phyloP scores from a whole-genome alignment of 2,113 vertebrate species.

The Rhipidura dahli region DNA sequence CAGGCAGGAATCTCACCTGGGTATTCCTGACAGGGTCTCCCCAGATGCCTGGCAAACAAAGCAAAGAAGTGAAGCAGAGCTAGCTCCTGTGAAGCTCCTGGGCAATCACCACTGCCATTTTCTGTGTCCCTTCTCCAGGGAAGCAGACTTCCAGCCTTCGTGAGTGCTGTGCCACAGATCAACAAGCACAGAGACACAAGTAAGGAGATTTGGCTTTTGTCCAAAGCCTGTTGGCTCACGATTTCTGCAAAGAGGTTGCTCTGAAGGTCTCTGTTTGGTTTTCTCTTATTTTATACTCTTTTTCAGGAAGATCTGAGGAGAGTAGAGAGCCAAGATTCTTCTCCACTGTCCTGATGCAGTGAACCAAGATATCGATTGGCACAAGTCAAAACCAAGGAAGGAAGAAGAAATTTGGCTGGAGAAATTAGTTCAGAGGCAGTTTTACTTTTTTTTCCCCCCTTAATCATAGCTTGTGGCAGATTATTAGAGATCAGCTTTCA shows the following conservation, averaged over 20 bases:
- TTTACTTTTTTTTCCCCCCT: neutral
- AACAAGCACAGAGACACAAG: neutral
- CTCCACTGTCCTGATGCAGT: neutral
- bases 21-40: neutral
- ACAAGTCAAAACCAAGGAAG: neutral
- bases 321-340: neutral
- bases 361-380: neutral
- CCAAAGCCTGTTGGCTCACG: neutral
- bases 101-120: neutral
- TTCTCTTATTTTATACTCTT: neutral
- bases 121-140: neutral
- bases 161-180: neutral
- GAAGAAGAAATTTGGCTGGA: neutral
- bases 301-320: neutral
- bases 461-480: neutral
- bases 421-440: neutral
- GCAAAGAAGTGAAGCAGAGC: neutral
- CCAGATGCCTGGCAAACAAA: neutral
- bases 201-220: neutral
- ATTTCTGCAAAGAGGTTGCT: neutral
- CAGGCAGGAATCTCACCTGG: neutral
- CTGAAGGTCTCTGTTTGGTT: neutral
- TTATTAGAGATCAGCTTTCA: neutral
- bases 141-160: neutral
- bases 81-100: neutral